A percentile compares a stretch with the other conserved stretches of the same genome.
Conservation (phyloP, 2,888 invertebrate genomes). For the Dichetophora obliterata region DNA sequence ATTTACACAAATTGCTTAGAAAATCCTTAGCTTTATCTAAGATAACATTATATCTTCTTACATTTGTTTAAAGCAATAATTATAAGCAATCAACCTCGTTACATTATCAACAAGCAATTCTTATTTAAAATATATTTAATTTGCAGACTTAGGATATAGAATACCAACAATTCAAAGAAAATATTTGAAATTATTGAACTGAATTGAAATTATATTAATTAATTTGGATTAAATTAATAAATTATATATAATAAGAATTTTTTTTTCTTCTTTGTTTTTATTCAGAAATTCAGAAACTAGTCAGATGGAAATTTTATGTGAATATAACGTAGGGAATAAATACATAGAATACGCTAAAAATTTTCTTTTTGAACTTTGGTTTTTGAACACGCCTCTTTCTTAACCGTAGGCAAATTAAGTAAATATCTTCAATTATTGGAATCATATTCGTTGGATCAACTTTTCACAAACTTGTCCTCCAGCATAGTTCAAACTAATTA, state of each 20-base stretch:
- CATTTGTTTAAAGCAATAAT: too few species aligned
- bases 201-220: too few species aligned
- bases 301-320: too few species aligned
- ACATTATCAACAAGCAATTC: neutral
- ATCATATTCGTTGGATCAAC: conserved; percentile 13
- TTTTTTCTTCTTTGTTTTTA: too few species aligned
- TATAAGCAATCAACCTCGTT: too few species aligned
- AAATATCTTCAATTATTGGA: conserved; percentile 26
- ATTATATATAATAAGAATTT: too few species aligned
- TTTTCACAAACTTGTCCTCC: conserved; percentile 24
- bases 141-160: neutral
- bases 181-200: neutral
- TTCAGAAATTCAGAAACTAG: too few species aligned
- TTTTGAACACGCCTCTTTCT: neutral
- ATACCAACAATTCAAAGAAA: neutral
- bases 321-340: too few species aligned
- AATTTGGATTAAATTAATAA: neutral
- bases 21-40: too few species aligned
- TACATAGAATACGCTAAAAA: neutral
- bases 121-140: neutral
- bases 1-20: too few species aligned
- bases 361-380: conserved; percentile 3
- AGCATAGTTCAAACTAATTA: conserved; percentile 39
- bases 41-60: too few species aligned
- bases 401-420: neutral